phyloP scores from a whole-genome alignment of 2,888 invertebrate genomes.

The Pseudococcus jackbeardsleyi region DNA sequence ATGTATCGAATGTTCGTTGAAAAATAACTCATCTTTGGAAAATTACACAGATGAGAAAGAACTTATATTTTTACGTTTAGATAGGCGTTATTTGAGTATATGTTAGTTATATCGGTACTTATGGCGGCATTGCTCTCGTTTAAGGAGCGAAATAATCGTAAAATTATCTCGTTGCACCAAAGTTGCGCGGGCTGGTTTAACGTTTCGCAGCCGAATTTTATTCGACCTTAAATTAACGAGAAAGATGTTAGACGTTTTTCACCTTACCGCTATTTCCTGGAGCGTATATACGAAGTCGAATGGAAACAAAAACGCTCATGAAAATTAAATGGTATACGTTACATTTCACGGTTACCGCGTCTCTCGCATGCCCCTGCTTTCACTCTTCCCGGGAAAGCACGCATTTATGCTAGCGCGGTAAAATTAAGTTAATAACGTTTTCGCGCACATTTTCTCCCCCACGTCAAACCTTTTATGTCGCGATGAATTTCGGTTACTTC shows the following conservation, averaged over 20 bases:
- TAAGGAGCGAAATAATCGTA: not conserved
- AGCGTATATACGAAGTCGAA: conserved; percentile 2
- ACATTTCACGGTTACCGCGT: conserved; percentile 5
- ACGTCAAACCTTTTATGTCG: not conserved
- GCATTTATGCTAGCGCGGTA: not conserved
- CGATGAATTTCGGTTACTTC: not conserved
- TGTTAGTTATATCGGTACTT: not conserved
- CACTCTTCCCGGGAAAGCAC: not conserved
- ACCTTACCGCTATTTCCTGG: not conserved
- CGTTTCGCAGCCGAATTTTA: not conserved
- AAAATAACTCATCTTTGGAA: not conserved
- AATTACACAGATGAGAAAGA: not conserved
- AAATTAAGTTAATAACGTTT: not conserved
- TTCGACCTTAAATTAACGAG: conserved; percentile 32
- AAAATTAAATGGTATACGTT: not conserved
- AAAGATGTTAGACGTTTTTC: conserved; percentile 21
- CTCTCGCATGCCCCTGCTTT: not conserved
- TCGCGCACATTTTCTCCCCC: not conserved
- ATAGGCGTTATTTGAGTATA: not conserved
- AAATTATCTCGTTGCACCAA: not conserved
- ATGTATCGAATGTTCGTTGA: not conserved
- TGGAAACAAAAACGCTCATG: conserved; percentile 4
- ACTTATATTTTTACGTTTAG: not conserved
- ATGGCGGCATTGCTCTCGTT: not conserved
- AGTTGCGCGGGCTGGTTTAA: not conserved